Percentiles rank a stretch among this genome's conserved stretches.
These are phyloP conservation scores for Copidosoma floridanum DNA, from an alignment of 1,140 invertebrate genomes.

Conservation along the genomic window DNA sequence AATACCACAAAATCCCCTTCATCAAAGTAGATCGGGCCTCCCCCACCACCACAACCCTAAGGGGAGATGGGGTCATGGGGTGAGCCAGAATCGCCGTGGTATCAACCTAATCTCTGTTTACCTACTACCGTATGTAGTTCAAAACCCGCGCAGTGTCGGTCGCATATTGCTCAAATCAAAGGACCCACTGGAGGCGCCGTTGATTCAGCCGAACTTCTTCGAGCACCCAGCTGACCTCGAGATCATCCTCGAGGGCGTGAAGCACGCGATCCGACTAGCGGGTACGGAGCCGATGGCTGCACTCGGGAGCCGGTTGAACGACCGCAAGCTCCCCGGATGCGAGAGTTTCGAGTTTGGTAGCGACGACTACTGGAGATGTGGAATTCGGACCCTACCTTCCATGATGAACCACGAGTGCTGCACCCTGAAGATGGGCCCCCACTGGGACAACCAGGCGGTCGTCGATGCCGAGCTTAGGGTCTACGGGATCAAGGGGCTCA, in stretches of 20 bases:
- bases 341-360: slow-evolving; percentile 55
- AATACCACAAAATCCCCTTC: no score
- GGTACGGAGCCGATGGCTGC: slow-evolving; percentile 63
- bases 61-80: no score
- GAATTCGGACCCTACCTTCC: slow-evolving; percentile 62
- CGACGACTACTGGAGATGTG: slow-evolving; percentile 74
- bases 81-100: no score
- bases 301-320: slow-evolving; percentile 60
- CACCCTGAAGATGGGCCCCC: slow-evolving; percentile 76
- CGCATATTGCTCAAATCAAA: slow-evolving; percentile 64
- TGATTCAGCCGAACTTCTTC: slow-evolving; percentile 75
- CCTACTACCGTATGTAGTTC: no score
- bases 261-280: slow-evolving; percentile 62
- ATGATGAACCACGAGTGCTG: slow-evolving; percentile 71
- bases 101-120: no score
- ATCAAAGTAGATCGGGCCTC: no score
- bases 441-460: slow-evolving; percentile 65
- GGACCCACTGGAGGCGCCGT: slow-evolving; percentile 73
- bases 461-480: slow-evolving; percentile 72
- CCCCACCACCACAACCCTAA: no score
- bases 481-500: slow-evolving; percentile 65
- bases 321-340: slow-evolving; percentile 63
- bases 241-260: slow-evolving; percentile 67
- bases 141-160: slow-evolving; percentile 74
- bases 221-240: slow-evolving; percentile 64